These are phyloP conservation scores for Caenorhabditis macrosperma DNA, from an alignment of 2,888 invertebrate species.

Conservation along the genomic window DNA sequence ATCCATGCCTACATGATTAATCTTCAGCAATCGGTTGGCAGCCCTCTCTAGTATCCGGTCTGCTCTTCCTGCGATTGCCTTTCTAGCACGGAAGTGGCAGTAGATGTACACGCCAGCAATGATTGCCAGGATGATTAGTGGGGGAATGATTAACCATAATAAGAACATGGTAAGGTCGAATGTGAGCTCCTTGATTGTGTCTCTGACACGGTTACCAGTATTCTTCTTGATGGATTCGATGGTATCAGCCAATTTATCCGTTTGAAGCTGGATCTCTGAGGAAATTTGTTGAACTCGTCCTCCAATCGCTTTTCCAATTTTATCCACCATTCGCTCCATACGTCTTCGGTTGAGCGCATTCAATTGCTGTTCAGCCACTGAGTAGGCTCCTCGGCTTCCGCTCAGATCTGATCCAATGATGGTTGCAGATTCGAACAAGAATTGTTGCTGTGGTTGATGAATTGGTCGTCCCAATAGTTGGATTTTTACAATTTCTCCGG, in stretches of 20 bases:
- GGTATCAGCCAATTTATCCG: too few relatives aligned
- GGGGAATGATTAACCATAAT: not conserved
- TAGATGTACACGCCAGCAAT: not conserved
- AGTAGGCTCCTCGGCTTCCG: not conserved
- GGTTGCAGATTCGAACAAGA: not conserved
- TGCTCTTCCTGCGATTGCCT: not conserved
- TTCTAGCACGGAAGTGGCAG: not conserved
- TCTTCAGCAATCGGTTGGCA: not conserved
- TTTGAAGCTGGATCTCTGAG: too few relatives aligned
- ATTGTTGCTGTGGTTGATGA: not conserved
- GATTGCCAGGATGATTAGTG: not conserved
- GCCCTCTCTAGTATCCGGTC: not conserved
- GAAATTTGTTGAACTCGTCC: too few relatives aligned
- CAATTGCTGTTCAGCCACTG: not conserved
- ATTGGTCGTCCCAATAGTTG: not conserved
- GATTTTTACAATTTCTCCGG: not conserved
- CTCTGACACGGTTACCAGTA: too few relatives aligned
- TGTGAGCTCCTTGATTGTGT: too few relatives aligned
- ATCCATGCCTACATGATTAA: not conserved
- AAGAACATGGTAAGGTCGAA: not conserved
- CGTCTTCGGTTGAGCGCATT: not conserved
- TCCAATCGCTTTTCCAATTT: too few relatives aligned
- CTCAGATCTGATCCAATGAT: not conserved
- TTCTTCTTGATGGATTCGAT: too few relatives aligned
- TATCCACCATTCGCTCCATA: not conserved